phyloP scores from a whole-genome alignment of 2,888 invertebrate species.

The Deroplatys truncata region DNA sequence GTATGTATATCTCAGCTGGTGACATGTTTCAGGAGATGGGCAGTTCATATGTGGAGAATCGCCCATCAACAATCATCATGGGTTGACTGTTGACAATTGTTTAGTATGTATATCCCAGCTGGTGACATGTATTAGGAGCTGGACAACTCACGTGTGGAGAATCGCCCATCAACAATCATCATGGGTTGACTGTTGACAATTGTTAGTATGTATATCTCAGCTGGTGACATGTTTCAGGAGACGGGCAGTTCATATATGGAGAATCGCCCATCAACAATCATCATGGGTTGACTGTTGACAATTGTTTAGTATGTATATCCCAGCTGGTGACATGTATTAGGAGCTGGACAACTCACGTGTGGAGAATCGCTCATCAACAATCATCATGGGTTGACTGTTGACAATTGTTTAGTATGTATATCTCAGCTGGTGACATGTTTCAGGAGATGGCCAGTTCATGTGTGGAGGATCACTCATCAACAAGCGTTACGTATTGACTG shows the following conservation, averaged over 20 bases:
- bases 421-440: too few species aligned
- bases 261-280: too few species aligned
- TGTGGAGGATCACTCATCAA: slow-evolving; percentile 29
- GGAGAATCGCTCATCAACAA: slow-evolving; percentile 27
- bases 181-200: slow-evolving; percentile 26
- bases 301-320: too few species aligned
- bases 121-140: neutral
- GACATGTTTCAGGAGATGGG: neutral
- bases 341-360: slow-evolving; percentile 12
- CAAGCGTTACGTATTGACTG: slow-evolving; percentile 26
- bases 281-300: too few species aligned
- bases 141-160: slow-evolving; percentile 24
- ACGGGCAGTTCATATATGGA: too few species aligned
- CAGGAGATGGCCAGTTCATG: slow-evolving; percentile 9
- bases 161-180: slow-evolving; percentile 24
- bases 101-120: neutral
- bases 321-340: neutral
- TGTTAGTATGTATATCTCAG: slow-evolving; percentile 21
- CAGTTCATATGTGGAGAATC: slow-evolving; percentile 24
- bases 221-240: neutral
- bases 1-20: too few species aligned
- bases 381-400: slow-evolving; percentile 19
- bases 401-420: slow-evolving; percentile 13
- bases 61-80: slow-evolving; percentile 26
- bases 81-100: slow-evolving; percentile 27